phyloP scores from a whole-genome alignment of 2,888 invertebrate genomes.

The Petrophora chlorosata region DNA sequence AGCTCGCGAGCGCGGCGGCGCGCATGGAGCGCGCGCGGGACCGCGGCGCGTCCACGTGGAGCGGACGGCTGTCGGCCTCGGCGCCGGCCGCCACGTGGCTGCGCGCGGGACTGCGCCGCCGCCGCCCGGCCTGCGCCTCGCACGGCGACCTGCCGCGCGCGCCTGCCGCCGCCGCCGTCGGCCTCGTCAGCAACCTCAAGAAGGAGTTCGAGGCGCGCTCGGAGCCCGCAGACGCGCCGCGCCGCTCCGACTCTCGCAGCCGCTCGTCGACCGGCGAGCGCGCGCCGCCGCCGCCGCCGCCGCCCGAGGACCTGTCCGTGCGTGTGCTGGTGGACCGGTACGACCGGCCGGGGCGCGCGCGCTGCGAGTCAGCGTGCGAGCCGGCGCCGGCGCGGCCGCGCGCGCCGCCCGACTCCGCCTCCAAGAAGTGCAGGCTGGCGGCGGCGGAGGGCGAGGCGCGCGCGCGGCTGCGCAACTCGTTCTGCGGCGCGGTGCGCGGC shows the following conservation, averaged over 20 bases:
- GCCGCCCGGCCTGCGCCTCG: slow-evolving; percentile 67
- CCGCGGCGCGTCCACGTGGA: slow-evolving; percentile 69
- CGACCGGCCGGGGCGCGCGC: slow-evolving; percentile 72
- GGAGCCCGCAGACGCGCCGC: slow-evolving; percentile 46
- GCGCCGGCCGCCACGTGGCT: slow-evolving; percentile 85
- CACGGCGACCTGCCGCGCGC: slow-evolving; percentile 71
- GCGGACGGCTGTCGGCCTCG: slow-evolving; percentile 83
- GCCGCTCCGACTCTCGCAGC: slow-evolving; percentile 37
- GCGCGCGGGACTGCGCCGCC: slow-evolving; percentile 69
- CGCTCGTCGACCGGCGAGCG: too few relatives aligned
- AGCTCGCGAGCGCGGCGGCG: slow-evolving; percentile 76
- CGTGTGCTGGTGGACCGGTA: slow-evolving; percentile 90
- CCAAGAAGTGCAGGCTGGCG: slow-evolving; percentile 35
- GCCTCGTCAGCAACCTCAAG: slow-evolving; percentile 93
- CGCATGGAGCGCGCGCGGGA: slow-evolving; percentile 65
- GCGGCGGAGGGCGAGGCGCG: slow-evolving; percentile 36
- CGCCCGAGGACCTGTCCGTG: slow-evolving; percentile 85
- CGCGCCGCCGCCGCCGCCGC: slow-evolving; percentile 22
- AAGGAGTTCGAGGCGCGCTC: slow-evolving; percentile 92
- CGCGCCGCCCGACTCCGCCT: slow-evolving; percentile 10
- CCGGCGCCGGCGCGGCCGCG: slow-evolving; percentile 34
- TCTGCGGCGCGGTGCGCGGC: slow-evolving; percentile 39
- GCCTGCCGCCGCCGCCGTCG: slow-evolving; percentile 50
- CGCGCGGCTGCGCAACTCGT: slow-evolving; percentile 34
- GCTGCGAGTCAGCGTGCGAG: slow-evolving; percentile 53